A percentile compares a stretch with the other conserved stretches of the same genome.
phyloP scores from a whole-genome alignment of 1,140 invertebrate species.

The Marisa cornuarietis region DNA sequence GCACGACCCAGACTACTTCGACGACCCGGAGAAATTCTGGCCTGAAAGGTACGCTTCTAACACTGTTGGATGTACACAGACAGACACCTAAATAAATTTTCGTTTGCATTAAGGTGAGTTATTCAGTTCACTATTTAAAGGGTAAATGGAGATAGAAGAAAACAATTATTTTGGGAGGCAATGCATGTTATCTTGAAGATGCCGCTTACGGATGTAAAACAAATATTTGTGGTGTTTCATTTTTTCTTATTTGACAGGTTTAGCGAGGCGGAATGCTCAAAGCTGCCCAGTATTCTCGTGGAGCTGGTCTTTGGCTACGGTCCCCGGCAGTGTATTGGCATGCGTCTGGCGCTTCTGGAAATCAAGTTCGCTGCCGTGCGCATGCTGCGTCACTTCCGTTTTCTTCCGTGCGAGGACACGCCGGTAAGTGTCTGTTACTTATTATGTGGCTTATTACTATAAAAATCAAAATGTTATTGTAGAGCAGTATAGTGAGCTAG shows the following conservation, averaged over 20 bases:
- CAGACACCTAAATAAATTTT: too few species aligned
- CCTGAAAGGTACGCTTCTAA: slow-evolving; percentile 58
- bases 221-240: too few species aligned
- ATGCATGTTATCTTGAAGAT: too few species aligned
- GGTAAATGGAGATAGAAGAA: too few species aligned
- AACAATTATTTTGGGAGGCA: too few species aligned
- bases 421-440: slow-evolving; percentile 16
- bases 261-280: background rate
- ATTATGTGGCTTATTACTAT: background rate
- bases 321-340: slow-evolving; percentile 68
- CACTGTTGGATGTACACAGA: too few species aligned
- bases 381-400: slow-evolving; percentile 34
- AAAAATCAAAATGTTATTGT: too few species aligned
- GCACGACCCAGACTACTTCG: slow-evolving; percentile 62
- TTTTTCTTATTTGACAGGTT: background rate
- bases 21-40: slow-evolving; percentile 64
- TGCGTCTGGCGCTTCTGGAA: slow-evolving; percentile 33
- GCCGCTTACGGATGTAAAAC: too few species aligned
- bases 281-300: slow-evolving; percentile 51
- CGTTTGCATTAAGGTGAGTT: too few species aligned
- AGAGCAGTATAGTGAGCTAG: too few species aligned
- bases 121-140: too few species aligned
- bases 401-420: slow-evolving; percentile 25
- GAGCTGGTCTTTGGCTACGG: slow-evolving; percentile 72
- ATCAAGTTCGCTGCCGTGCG: slow-evolving; percentile 33